Evolutionary conservation across 2,113 vertebrate species (phyloP).

Genomic region (Corythaixoides concolor): DNA sequence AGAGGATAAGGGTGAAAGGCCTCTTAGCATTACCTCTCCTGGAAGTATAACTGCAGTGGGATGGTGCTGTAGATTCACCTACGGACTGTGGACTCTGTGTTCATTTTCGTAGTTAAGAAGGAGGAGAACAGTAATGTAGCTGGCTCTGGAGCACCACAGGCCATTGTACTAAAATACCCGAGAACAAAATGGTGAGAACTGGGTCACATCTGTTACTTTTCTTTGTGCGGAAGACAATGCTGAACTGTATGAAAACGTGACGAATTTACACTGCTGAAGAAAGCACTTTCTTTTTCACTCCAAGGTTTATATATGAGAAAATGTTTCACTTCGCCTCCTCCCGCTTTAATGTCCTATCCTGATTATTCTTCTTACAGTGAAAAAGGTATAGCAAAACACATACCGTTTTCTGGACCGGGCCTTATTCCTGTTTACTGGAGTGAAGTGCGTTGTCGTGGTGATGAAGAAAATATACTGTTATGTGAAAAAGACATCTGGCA

Average conservation of each 20-base stretch:
- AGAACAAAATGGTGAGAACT: conserved; percentile 15
- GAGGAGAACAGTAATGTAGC: neutral
- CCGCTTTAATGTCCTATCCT: neutral
- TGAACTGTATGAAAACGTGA: conserved; percentile 24
- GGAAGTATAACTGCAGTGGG: neutral
- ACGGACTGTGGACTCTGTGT: neutral
- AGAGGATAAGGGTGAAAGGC: neutral
- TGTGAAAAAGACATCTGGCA: conserved; percentile 84
- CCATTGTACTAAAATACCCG: neutral
- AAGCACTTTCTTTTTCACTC: neutral
- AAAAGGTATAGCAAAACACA: conserved; percentile 78
- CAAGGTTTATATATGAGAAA: neutral
- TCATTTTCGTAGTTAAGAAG: neutral
- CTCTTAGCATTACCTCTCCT: neutral
- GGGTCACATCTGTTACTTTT: conserved; percentile 52
- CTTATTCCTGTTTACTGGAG: conserved; percentile 81
- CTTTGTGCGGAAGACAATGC: conserved; percentile 27
- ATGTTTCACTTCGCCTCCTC: neutral
- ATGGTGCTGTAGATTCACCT: neutral
- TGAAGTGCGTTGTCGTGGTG: conserved; percentile 82
- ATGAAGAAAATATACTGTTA: conserved; percentile 84
- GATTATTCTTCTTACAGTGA: conserved; percentile 68
- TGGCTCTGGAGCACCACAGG: neutral
- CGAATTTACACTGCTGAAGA: neutral
- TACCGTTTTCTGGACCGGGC: conserved; percentile 72